phyloP scores from a whole-genome alignment of 2,888 invertebrate species.

The Dioctria linearis region DNA sequence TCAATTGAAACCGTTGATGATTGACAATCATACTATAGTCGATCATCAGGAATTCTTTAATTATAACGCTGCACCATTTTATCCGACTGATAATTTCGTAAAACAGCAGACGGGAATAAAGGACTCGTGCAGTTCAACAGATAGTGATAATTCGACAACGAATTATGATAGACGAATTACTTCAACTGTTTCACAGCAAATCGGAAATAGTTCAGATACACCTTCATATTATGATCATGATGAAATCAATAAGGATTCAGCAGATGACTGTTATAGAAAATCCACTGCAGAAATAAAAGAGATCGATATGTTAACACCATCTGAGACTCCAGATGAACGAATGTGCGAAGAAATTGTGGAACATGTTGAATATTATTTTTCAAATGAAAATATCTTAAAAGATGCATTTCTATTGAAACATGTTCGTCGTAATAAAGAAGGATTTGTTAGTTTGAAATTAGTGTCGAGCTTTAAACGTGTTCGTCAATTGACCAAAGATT shows the following conservation, averaged over 20 bases:
- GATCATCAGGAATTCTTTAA: constrained; percentile 63
- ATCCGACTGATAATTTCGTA: constrained; percentile 50
- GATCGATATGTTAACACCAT: constrained; percentile 67
- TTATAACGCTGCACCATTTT: constrained; percentile 53
- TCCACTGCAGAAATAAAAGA: constrained; percentile 72
- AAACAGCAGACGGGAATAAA: constrained; percentile 68
- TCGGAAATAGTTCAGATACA: constrained; percentile 61
- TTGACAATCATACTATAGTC: constrained; percentile 68
- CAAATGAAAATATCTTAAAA: constrained; percentile 94
- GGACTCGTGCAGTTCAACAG: constrained; percentile 76
- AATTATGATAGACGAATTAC: constrained; percentile 33
- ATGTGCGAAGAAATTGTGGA: constrained; percentile 84
- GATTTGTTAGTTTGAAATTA: constrained; percentile 93
- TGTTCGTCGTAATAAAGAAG: constrained; percentile 94
- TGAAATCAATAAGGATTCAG: constrained; percentile 77
- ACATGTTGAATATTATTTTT: constrained; percentile 96
- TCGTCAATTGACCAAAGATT: constrained; percentile 94
- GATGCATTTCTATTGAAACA: constrained; percentile 96
- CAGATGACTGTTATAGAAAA: constrained; percentile 75
- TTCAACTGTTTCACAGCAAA: constrained; percentile 14
- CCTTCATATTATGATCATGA: constrained; percentile 57
- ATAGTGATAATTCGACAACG: constrained; percentile 71
- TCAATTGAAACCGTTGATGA: constrained; percentile 69
- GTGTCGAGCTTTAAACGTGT: constrained; percentile 96
- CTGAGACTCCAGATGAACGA: constrained; percentile 79